Percentiles rank a stretch among this genome's conserved stretches.
Conservation (phyloP, 2,888 invertebrate genomes). For the Bugulina stolonifera region DNA sequence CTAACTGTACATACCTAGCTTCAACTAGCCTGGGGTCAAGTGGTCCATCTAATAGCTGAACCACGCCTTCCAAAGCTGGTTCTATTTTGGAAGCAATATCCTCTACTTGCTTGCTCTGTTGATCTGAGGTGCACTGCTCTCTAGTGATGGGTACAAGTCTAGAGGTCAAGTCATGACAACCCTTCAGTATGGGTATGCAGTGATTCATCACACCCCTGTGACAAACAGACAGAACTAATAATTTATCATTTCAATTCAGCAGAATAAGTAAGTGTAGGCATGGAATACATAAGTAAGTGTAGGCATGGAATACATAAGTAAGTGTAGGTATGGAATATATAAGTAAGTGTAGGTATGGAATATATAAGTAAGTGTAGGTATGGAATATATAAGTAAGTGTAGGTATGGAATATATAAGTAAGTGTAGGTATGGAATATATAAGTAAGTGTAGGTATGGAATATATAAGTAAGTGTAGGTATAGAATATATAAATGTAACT, state of each 20-base stretch:
- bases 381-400: too few relatives aligned
- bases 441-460: too few relatives aligned
- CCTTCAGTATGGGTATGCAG: conserved; percentile 10
- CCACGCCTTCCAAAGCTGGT: conserved; percentile 1
- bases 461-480: too few relatives aligned
- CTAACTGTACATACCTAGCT: too few relatives aligned
- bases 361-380: too few relatives aligned
- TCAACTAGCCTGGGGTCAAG: conserved; percentile 11
- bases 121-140: not conserved
- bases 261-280: not conserved
- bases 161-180: conserved; percentile 14
- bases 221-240: not conserved
- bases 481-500: too few relatives aligned
- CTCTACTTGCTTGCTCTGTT: conserved; percentile 3
- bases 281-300: too few relatives aligned
- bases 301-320: too few relatives aligned
- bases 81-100: not conserved
- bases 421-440: too few relatives aligned
- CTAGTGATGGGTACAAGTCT: conserved; percentile 8
- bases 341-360: too few relatives aligned
- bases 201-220: conserved; percentile 20
- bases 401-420: too few relatives aligned
- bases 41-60: conserved; percentile 9
- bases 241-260: not conserved
- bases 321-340: too few relatives aligned